Evolutionary conservation across 2,888 invertebrate species (phyloP).

Genomic region (Caenorhabditis sp.): DNA sequence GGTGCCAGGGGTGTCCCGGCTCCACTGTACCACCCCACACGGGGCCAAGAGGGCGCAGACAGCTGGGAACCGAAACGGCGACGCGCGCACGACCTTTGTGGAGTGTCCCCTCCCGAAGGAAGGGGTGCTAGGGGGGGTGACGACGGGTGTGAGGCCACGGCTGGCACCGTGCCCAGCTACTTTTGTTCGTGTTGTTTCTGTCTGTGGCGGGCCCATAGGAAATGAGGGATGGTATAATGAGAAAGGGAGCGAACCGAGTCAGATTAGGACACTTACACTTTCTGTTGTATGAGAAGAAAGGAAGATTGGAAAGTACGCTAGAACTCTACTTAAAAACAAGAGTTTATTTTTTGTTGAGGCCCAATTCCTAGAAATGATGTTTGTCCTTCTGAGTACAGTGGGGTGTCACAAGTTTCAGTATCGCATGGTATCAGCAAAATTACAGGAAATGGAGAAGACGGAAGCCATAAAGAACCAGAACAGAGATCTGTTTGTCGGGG

Average conservation of each 20-base stretch:
- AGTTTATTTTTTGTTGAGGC: too few species aligned
- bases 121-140: conserved; percentile 4
- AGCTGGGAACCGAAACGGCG: conserved; percentile 15
- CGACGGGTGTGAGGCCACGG: conserved; percentile 33
- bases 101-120: conserved; percentile 7
- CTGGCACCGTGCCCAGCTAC: conserved; percentile 38
- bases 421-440: neutral
- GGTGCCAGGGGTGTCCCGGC: conserved; percentile 16
- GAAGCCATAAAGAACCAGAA: conserved; percentile 14
- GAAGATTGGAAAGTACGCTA: neutral
- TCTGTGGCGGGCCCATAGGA: neutral
- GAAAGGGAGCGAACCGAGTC: neutral
- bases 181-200: conserved; percentile 9
- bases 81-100: conserved; percentile 15
- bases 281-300: neutral
- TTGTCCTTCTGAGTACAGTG: neutral
- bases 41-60: conserved; percentile 6
- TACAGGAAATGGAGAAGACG: neutral
- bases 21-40: conserved; percentile 29
- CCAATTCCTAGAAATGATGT: neutral
- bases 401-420: neutral
- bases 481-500: conserved; percentile 11
- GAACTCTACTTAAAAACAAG: neutral
- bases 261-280: neutral
- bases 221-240: neutral